A percentile compares a stretch with the other conserved stretches of the same genome.
Conservation (phyloP, 2,113 vertebrate species). For the Patagioenas fasciata region DNA sequence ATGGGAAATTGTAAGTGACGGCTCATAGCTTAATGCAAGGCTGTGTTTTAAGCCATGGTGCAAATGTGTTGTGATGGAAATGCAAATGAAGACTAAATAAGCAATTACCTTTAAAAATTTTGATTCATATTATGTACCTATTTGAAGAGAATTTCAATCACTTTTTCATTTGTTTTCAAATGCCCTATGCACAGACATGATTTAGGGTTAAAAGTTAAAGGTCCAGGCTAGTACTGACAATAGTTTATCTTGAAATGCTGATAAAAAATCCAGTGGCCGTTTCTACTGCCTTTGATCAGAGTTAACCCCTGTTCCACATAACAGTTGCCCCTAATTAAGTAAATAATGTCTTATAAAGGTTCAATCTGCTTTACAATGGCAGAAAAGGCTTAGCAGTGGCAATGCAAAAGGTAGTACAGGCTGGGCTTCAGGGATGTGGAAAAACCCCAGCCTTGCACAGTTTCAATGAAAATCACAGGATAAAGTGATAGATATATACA, state of each 20-base stretch:
- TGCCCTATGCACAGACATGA: neutral
- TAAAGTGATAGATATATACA: neutral
- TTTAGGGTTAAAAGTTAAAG: neutral
- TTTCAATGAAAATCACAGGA: neutral
- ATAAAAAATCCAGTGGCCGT: neutral
- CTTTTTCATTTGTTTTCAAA: neutral
- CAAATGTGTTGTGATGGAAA: neutral
- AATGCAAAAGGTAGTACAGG: neutral
- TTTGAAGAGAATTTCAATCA: neutral
- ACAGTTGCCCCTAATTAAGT: neutral
- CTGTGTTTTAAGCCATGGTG: neutral
- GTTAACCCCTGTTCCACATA: neutral
- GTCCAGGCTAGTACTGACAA: neutral
- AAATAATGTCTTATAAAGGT: neutral
- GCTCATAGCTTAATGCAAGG: neutral
- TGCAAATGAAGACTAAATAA: constrained; percentile 1
- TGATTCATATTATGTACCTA: neutral
- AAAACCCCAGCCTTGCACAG: neutral
- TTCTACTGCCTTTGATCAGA: neutral
- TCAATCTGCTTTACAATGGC: neutral
- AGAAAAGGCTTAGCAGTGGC: neutral
- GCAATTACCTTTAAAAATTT: neutral
- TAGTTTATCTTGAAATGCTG: neutral
- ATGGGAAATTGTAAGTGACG: neutral
- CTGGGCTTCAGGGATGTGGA: neutral